Evolutionary conservation across 2,113 vertebrate genomes (phyloP), one percentile per base, ranked within the genome.

Genomic region (Colinus virginianus): DNA sequence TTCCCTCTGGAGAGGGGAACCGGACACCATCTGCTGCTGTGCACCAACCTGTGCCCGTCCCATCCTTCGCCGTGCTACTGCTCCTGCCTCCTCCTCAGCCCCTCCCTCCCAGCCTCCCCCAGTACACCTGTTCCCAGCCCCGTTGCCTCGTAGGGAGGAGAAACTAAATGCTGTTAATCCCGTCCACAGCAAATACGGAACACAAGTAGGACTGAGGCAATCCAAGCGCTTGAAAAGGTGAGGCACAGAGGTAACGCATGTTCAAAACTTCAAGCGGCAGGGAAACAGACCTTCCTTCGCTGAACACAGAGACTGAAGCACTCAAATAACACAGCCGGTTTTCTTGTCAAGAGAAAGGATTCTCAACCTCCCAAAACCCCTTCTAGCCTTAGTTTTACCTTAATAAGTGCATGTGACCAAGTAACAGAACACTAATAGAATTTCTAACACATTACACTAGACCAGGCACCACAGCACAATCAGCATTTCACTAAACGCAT

Each of bases 401-500:
- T 59, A 2, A 78, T 59, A 2, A 84, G 30, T 11, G 66, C 61
- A 70, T 0, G 0, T 48, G 40, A 53, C 42, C 78, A 77, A 11
- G 4, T 19, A 77, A 82, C 8, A 84, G 28, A 34, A 76, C 16
- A 17, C 64, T 66, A 84, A 38, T 17, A 78, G 16, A 59, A 34
- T 36, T 84, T 55, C 38, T 48, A 67, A 34, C 28, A 40, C 46
- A 87, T 87, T 78, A 84, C 26, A 25, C 14, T 30, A 26, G 25
- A 86, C 17, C 0, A 0, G 62, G 38, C 20, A 12, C 38, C 56
- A 71, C 1, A 0, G 46, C 53, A 49, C 36, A 22, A 58, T 40
- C 20, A 66, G 45, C 51, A 38, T 53, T 64, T 69, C 48, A 34
- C 23, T 34, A 49, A 77, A 55, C 7, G 34, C 11, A 34, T 2